Conservation (phyloP, 2,888 invertebrate genomes). For the Ophonus ardosiacus region DNA sequence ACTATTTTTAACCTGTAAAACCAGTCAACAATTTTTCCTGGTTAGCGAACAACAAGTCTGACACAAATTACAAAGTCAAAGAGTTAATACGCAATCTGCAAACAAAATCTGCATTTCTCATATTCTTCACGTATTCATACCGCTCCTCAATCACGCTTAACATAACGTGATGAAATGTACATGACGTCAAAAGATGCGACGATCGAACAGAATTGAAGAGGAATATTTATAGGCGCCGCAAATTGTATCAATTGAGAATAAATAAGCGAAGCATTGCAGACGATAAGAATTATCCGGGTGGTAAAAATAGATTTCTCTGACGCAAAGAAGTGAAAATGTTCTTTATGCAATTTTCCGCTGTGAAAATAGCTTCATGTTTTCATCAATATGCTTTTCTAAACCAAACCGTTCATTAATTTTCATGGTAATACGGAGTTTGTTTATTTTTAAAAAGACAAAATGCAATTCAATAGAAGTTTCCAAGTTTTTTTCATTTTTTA, state of each 20-base stretch:
- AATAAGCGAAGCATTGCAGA: background rate
- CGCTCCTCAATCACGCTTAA: constrained; percentile 19
- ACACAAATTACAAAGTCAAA: background rate
- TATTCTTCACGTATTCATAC: background rate
- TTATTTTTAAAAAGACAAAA: too few relatives aligned
- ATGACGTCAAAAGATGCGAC: constrained; percentile 3
- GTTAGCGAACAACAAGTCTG: background rate
- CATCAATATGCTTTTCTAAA: background rate
- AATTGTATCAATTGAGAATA: constrained; percentile 34
- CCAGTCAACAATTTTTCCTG: background rate
- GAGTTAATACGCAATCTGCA: background rate
- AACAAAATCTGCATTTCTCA: background rate
- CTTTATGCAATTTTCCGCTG: background rate
- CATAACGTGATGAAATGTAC: constrained; percentile 20
- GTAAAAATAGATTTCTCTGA: constrained; percentile 21
- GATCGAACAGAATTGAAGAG: background rate
- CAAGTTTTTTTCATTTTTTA: too few relatives aligned
- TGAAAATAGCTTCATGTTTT: background rate
- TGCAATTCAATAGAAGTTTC: too few relatives aligned
- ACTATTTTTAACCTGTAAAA: constrained; percentile 2
- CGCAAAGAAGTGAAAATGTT: constrained; percentile 7
- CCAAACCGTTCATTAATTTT: background rate
- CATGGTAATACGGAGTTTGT: too few relatives aligned
- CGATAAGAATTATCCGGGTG: constrained; percentile 11
- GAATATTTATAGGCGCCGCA: constrained; percentile 21